Base-by-base conservation (phyloP, 2,113 vertebrate genomes). In the Neolamprologus kungweensis region DNA sequence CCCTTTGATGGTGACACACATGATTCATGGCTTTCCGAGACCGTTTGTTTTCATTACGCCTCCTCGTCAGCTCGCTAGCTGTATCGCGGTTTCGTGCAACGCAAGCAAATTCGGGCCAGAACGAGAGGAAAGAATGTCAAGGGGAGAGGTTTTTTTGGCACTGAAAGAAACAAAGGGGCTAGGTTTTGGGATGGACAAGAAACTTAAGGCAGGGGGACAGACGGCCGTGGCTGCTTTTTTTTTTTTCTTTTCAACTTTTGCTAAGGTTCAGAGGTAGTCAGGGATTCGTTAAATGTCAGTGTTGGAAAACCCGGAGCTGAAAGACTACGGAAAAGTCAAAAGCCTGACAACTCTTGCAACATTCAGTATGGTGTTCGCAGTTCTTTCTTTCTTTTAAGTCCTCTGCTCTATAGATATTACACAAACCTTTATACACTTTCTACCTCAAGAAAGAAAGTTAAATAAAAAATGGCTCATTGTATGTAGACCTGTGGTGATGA, bases 11-110 rank as follows among this genome's bases (percentile, higher is more conserved):
- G 91, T 91, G 92, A 90, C 92, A 89, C 79, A 23, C 40, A 78
- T 94, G 94, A 95, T 96, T 94, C 93, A 95, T 94, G 82, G 91
- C 88, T 88, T 81, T 91, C 78, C 28, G 75, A 85, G 89, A 71
- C 87, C 81, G 89, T 95, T 96, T 94, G 94, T 95, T 96, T 94
- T 95, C 93, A 94, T 95, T 95, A 93, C 78, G 91, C 93, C 92
- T 93, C 88, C 89, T 85, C 91, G 91, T 92, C 91, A 90, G 88
- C 85, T 53, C 65, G 35, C 93, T 86, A 84, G 88, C 90, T 88
- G 84, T 88, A 93, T 95, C 92, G 53, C 57, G 6, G 51, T 87
- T 94, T 93, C 81, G 63, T 95, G 95, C 94, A 93, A 91, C 31
- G 75, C 93, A 89, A 93, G 93, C 95, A 89, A 68, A 93, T 92